A percentile compares a stretch with the other conserved stretches of the same genome.
These are phyloP conservation scores for Cantharis rufa DNA, from an alignment of 2,888 invertebrate genomes.

Conservation along the genomic window DNA sequence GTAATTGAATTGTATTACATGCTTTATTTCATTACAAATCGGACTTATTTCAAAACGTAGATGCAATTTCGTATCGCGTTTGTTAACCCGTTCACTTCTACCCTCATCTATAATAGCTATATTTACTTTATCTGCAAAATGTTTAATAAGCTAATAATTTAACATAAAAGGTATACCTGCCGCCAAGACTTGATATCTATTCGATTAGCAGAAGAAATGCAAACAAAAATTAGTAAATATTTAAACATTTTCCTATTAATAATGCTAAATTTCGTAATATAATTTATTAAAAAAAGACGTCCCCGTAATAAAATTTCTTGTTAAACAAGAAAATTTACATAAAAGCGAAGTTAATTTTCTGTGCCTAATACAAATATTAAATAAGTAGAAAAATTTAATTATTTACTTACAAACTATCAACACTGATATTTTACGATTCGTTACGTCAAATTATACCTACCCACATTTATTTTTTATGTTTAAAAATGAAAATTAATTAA, in stretches of 20 bases:
- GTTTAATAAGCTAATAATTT: neutral
- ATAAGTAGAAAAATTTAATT: neutral
- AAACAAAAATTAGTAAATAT: neutral
- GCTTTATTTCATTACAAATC: too few relatives aligned
- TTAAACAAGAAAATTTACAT: neutral
- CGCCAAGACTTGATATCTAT: neutral
- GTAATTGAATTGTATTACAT: too few relatives aligned
- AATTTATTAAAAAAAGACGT: neutral
- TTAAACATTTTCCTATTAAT: neutral
- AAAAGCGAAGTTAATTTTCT: neutral
- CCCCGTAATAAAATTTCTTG: neutral
- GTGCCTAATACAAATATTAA: neutral
- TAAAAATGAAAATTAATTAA: conserved; percentile 17
- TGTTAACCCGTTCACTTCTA: neutral
- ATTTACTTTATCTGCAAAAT: too few relatives aligned
- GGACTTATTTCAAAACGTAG: too few relatives aligned
- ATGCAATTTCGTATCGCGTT: neutral
- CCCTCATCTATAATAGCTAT: too few relatives aligned
- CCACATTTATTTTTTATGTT: neutral
- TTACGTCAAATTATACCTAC: neutral
- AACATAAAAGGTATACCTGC: neutral
- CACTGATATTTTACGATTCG: neutral
- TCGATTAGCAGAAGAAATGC: neutral
- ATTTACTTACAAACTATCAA: neutral
- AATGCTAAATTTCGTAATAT: neutral